Evolutionary conservation across 2,888 invertebrate genomes (phyloP).

Genomic region (Neoaliturus tenellus): DNA sequence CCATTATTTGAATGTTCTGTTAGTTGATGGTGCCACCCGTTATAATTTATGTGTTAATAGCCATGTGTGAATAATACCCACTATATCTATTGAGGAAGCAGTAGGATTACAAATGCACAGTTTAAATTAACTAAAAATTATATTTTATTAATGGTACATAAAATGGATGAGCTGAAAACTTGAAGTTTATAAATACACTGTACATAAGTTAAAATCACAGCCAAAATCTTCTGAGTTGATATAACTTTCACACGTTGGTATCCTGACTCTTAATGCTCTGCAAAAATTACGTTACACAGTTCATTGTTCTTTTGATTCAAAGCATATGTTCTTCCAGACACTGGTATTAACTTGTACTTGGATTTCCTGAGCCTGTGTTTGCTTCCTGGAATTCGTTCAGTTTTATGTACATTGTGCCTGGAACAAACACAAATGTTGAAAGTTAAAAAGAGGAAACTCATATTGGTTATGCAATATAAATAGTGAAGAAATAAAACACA

Average conservation of each 20-base stretch:
- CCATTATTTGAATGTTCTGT: too few relatives aligned
- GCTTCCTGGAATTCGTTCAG: constrained; percentile 79
- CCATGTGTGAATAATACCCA: too few relatives aligned
- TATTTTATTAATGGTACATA: constrained; percentile 5
- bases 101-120: not conserved
- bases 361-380: constrained; percentile 78
- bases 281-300: constrained; percentile 77
- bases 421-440: constrained; percentile 62
- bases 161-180: not conserved
- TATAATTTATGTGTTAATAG: too few relatives aligned
- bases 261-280: not conserved
- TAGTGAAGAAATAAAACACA: not conserved
- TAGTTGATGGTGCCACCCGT: too few relatives aligned
- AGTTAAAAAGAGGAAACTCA: too few relatives aligned
- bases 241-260: not conserved
- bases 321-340: constrained; percentile 83
- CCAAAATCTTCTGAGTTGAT: constrained; percentile 8
- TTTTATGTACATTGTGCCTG: constrained; percentile 80
- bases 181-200: constrained; percentile 21
- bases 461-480: not conserved
- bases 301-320: constrained; percentile 87
- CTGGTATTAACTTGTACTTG: constrained; percentile 74
- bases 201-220: constrained; percentile 46
- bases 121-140: not conserved
- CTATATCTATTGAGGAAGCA: too few relatives aligned